Base-by-base conservation (phyloP, 2,797 vertebrate species). In the Chelonia mydas region DNA sequence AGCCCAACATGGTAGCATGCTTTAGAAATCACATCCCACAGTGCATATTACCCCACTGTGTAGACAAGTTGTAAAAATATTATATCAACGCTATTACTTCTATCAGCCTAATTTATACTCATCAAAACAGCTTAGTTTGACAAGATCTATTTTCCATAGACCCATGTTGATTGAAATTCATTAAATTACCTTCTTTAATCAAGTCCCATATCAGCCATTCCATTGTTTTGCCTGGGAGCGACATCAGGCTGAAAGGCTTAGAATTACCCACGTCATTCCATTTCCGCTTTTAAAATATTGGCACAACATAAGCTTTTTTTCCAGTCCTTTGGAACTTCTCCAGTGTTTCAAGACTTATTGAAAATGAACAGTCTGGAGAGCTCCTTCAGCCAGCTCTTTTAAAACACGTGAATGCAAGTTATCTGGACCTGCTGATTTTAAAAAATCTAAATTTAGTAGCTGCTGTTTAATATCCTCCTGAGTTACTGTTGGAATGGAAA, bases 141-240 rank as follows among this genome's bases (percentile, higher is more conserved):
- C 17, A 33, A 61, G 61, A 92, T 91, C 87, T 78, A 3, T 78
- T 87, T 49, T 78, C 37, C 51, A 31, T 78, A 90, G 96, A 78
- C 55, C 83, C 72, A 8, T 6, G 27, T 37, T 92, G 74, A 65
- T 21, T 90, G 54, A 11, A 54, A 92, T 87, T 6, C 82, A 59
- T 45, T 95, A 15, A 2, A 74, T 2, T 86, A 94, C 21, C 13
- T 31, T 90, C 9, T 89, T 94, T 91, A 85, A 51, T 21, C 84
- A 51, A 2, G 2, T 68, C 23, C 33, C 82, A 9, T 78, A 91
- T 33, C 4, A 80, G 1, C 4, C 19, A 65, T 11, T 51, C 0
- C 17, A 65, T 79, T 94, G 82, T 89, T 94, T 93, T 90, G 2
- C 41, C 31, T 80, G 47, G 74, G 95, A 17, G 83, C 45, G 51